Evolutionary conservation across 2,797 vertebrate species (phyloP), one percentile per base, ranked within the genome.

Genomic region (Chrysolophus pictus): DNA sequence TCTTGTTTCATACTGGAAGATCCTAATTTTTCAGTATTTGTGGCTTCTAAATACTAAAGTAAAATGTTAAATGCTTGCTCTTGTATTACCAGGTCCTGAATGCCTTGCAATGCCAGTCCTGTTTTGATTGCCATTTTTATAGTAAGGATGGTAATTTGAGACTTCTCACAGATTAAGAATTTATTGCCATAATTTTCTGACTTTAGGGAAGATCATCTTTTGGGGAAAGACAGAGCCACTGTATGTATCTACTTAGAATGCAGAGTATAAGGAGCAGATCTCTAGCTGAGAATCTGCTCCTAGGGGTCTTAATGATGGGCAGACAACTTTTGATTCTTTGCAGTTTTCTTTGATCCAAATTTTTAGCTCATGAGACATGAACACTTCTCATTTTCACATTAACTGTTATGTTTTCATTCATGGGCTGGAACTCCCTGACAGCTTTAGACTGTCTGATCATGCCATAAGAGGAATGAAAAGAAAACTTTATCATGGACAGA

Each of bases 341-440:
- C 73, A 76, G 47, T 81, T 94, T 72, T 73, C 87, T 96, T 95
- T 95, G 91, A 94, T 96, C 87, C 88, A 80, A 84, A 94, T 92
- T 94, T 85, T 90, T 95, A 88, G 92, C 70, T 95, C 56, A 60
- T 93, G 85, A 86, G 87, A 92, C 87, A 93, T 86, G 83, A 94
- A 90, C 73, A 78, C 86, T 96, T 92, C 88, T 95, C 83, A 75
- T 95, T 95, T 95, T 92, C 91, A 90, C 44, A 35, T 93, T 76
- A 84, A 90, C 83, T 53, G 55, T 81, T 96, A 88, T 63, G 87
- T 91, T 96, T 93, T 95, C 81, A 90, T 59, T 73, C 53, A 26
- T 28, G 23, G 24, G n/a, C 24, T 95, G 85, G 46, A 93, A 29
- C 59, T 87, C 33, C 13, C 35, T 90, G 77, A 84, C 91, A 94